Conservation (phyloP, 2,888 invertebrate species). For the Plebejus argus region DNA sequence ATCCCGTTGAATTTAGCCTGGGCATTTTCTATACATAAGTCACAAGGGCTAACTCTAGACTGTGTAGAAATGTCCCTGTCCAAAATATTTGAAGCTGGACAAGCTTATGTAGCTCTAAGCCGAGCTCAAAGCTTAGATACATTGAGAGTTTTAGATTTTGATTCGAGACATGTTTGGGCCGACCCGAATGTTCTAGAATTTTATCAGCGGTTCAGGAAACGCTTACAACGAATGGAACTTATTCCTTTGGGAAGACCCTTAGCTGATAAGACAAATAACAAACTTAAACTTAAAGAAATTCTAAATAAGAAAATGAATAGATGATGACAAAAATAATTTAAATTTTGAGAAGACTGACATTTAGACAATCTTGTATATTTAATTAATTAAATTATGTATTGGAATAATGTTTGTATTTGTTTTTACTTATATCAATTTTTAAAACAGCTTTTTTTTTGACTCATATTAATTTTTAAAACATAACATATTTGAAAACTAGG, state of each 20-base stretch:
- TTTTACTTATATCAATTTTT: not conserved
- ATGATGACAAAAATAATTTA: slow-evolving; percentile 47
- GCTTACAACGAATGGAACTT: slow-evolving; percentile 83
- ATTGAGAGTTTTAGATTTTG: slow-evolving; percentile 93
- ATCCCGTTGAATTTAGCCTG: slow-evolving; percentile 95
- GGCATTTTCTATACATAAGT: slow-evolving; percentile 99
- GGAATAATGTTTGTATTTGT: not conserved
- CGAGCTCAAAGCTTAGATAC: slow-evolving; percentile 93
- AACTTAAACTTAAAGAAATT: slow-evolving; percentile 65
- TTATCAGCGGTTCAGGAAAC: slow-evolving; percentile 85
- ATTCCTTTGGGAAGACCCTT: slow-evolving; percentile 81
- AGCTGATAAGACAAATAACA: slow-evolving; percentile 68
- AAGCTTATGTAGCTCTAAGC: slow-evolving; percentile 97
- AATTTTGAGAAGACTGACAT: slow-evolving; percentile 36
- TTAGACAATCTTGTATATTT: slow-evolving; percentile 25
- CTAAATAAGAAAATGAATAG: slow-evolving; percentile 59
- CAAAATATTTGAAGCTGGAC: slow-evolving; percentile 96
- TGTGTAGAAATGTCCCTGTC: slow-evolving; percentile 96
- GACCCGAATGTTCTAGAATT: slow-evolving; percentile 91
- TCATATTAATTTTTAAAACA: not conserved
- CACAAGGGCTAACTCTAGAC: slow-evolving; percentile 95
- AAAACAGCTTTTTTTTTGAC: not conserved
- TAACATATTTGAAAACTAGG: too few relatives aligned
- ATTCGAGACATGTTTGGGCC: slow-evolving; percentile 92
- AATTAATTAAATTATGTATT: slow-evolving; percentile 28